Conservation (phyloP, 2,888 invertebrate genomes). For the Patella caerulea region DNA sequence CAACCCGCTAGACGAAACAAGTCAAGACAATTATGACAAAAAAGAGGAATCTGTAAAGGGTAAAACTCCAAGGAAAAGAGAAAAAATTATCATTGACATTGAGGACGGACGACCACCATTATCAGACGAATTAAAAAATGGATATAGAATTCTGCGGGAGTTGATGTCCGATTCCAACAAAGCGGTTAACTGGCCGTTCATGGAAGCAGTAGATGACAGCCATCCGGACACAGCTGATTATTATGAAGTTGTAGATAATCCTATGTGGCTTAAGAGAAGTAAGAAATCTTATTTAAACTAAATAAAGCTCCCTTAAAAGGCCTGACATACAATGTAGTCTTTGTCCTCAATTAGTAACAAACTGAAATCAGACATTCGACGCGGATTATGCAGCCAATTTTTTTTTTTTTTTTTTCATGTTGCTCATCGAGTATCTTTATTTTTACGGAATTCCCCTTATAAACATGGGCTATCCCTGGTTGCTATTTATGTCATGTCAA, state of each 20-base stretch:
- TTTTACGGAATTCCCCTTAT: constrained; percentile 25
- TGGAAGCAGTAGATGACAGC: constrained; percentile 69
- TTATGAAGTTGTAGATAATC: constrained; percentile 71
- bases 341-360: neutral
- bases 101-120: constrained; percentile 34
- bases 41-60: constrained; percentile 17
- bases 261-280: constrained; percentile 74
- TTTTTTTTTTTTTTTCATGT: neutral
- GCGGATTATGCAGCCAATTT: neutral
- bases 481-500: constrained; percentile 18
- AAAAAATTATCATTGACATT: constrained; percentile 21
- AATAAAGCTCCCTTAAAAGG: too few relatives aligned
- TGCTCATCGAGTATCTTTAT: neutral
- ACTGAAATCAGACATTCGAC: neutral
- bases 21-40: constrained; percentile 11
- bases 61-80: constrained; percentile 15
- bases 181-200: constrained; percentile 71
- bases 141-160: constrained; percentile 70
- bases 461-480: constrained; percentile 15
- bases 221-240: constrained; percentile 71
- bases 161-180: constrained; percentile 71
- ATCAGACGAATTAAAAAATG: constrained; percentile 63
- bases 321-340: neutral
- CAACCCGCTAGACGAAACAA: constrained; percentile 4
- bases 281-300: constrained; percentile 40